These are phyloP conservation scores for Catocala sponsa DNA, from an alignment of 2,888 invertebrate species.

Conservation along the genomic window DNA sequence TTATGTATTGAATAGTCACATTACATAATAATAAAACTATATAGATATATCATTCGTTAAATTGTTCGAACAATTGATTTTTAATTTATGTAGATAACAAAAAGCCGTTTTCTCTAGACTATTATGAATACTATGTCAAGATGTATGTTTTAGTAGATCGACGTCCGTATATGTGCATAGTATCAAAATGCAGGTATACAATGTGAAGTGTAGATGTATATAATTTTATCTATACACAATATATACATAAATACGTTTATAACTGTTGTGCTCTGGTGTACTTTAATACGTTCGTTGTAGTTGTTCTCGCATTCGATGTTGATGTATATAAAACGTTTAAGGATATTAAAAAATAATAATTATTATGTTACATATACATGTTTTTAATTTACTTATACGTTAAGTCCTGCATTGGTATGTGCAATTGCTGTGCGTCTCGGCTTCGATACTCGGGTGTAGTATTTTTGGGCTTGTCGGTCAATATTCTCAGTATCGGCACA, in stretches of 20 bases:
- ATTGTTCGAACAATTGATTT: no score
- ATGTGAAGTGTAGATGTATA: conserved; percentile 45
- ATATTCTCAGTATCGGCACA: no score
- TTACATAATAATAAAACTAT: no score
- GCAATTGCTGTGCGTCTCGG: no score
- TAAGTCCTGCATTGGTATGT: no score
- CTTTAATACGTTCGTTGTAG: conserved; percentile 68
- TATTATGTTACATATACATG: conserved; percentile 75
- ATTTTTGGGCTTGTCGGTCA: no score
- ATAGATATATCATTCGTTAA: no score
- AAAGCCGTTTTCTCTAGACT: no score
- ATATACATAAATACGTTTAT: conserved; percentile 66
- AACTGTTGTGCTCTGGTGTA: conserved; percentile 77
- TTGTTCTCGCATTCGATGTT: conserved; percentile 79
- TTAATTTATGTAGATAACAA: no score
- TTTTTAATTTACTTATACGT: conserved; percentile 51
- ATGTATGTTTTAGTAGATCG: conserved; percentile 11
- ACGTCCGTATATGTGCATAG: conserved; percentile 6
- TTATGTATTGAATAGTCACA: no score
- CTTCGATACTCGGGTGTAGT: no score
- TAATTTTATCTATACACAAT: conserved; percentile 51
- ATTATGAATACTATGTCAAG: not conserved
- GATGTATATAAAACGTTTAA: conserved; percentile 84
- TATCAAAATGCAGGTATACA: conserved; percentile 21
- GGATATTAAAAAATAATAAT: conserved; percentile 76